Evolutionary conservation across 2,797 vertebrate genomes (phyloP).

Genomic region (Diceros bicornis): DNA sequence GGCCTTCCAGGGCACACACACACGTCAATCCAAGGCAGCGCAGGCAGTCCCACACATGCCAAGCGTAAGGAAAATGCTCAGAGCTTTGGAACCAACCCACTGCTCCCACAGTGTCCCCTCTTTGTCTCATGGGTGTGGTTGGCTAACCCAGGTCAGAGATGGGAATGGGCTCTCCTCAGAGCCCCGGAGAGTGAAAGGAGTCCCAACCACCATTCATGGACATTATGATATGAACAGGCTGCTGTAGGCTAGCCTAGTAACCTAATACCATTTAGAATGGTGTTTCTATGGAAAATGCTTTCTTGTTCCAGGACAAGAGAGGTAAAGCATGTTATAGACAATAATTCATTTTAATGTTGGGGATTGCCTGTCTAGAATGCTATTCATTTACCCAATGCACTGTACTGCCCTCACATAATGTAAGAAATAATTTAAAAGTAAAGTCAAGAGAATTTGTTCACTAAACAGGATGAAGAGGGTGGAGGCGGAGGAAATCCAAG

Average conservation of each 20-base stretch:
- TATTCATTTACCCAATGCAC: neutral
- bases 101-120: neutral
- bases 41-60: neutral
- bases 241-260: neutral
- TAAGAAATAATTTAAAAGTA: neutral
- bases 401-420: neutral
- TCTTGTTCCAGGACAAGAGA: neutral
- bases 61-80: neutral
- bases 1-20: neutral
- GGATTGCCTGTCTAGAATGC: neutral
- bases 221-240: neutral
- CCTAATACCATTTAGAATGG: neutral
- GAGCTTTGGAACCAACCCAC: fast-evolving
- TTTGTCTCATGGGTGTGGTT: neutral
- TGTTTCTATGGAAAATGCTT: neutral
- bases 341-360: neutral
- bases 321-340: neutral
- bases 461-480: neutral
- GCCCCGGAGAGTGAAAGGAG: neutral
- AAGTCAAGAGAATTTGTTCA: neutral
- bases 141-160: neutral
- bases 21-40: neutral
- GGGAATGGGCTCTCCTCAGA: neutral
- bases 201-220: neutral
- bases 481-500: neutral